These are phyloP conservation scores for Athalia circularis DNA, from an alignment of 2,888 invertebrate species.

Conservation along the genomic window DNA sequence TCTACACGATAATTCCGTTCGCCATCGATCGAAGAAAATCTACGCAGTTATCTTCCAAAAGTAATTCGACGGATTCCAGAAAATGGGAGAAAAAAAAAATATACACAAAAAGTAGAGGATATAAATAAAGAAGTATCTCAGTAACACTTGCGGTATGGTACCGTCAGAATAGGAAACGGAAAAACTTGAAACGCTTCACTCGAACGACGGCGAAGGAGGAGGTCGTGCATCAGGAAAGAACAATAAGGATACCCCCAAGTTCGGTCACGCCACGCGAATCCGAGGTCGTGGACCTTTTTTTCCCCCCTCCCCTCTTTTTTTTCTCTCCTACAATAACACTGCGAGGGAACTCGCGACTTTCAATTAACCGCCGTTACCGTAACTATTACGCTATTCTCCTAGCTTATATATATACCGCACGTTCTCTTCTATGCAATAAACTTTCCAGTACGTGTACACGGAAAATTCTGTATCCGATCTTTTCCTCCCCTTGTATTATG, in stretches of 20 bases:
- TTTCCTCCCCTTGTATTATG: not conserved
- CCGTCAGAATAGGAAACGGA: constrained; percentile 7
- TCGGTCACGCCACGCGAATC: constrained; percentile 37
- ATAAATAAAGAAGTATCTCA: too few relatives aligned
- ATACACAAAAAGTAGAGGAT: too few relatives aligned
- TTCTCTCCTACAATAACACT: not conserved
- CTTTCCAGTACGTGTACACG: not conserved
- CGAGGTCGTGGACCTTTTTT: constrained; percentile 42
- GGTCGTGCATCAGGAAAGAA: constrained; percentile 14
- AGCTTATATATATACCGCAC: not conserved
- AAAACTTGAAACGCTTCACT: constrained; percentile 22
- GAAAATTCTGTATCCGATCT: not conserved
- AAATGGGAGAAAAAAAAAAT: too few relatives aligned
- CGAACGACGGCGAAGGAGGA: constrained; percentile 1
- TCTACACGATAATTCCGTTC: too few relatives aligned
- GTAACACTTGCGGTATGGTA: not conserved
- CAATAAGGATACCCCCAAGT: constrained; percentile 39
- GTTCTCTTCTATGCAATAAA: constrained; percentile 16
- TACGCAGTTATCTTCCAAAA: too few relatives aligned
- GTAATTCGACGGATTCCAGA: too few relatives aligned
- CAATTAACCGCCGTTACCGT: constrained; percentile 41
- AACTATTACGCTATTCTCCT: not conserved
- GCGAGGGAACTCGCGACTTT: constrained; percentile 38
- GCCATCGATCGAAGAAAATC: too few relatives aligned
- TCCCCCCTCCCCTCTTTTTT: not conserved